Evolutionary conservation across 2,113 vertebrate species (phyloP).

Genomic region (Aegypius monachus): DNA sequence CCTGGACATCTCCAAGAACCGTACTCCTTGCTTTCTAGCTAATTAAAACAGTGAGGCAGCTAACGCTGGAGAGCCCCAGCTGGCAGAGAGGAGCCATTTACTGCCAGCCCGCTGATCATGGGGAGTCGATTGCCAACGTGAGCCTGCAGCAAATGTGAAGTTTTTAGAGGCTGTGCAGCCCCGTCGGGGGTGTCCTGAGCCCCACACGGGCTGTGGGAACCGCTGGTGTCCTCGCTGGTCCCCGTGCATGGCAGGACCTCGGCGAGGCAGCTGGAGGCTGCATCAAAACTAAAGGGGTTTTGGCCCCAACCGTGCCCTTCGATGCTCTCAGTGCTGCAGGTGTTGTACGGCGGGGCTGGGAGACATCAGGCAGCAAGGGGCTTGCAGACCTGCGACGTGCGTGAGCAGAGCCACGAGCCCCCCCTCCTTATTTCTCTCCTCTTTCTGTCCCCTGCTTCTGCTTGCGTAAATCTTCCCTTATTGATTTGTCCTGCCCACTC

Average conservation of each 20-base stretch:
- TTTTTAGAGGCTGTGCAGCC: background rate
- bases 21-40: background rate
- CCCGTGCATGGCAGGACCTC: fast-evolving
- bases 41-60: background rate
- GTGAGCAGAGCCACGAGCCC: fast-evolving
- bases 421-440: background rate
- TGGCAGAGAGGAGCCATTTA: background rate
- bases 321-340: background rate
- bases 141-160: background rate
- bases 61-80: background rate
- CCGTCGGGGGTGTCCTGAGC: fast-evolving
- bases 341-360: fast-evolving
- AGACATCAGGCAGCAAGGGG: background rate
- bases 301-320: background rate
- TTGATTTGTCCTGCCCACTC: background rate
- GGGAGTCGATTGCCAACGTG: fast-evolving
- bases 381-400: background rate
- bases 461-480: background rate
- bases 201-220: background rate
- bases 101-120: fast-evolving
- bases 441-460: background rate
- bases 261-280: background rate
- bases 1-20: background rate
- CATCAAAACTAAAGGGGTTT: background rate
- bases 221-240: background rate